phyloP scores from a whole-genome alignment of 2,888 invertebrate genomes.

The Blastobasis lacticolella region DNA sequence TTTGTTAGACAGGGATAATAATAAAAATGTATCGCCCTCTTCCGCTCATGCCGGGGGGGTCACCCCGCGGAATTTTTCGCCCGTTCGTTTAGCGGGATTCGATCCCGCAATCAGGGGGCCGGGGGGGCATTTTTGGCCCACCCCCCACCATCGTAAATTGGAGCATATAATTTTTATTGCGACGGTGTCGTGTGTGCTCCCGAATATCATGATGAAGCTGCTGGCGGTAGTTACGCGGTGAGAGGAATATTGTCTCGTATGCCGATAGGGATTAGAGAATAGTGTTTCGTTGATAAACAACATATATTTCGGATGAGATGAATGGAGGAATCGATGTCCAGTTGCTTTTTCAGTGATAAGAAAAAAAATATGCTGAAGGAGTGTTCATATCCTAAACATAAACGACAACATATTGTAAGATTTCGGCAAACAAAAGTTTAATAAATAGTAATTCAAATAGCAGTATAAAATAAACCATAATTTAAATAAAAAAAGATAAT shows the following conservation, averaged over 20 bases:
- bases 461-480: no score
- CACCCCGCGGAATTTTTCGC: conserved; percentile 18
- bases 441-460: no score
- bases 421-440: no score
- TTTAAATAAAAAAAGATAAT: no score
- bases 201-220: not conserved
- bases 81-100: conserved; percentile 25
- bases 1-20: conserved; percentile 26
- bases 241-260: no score
- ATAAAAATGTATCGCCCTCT: conserved; percentile 24
- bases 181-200: conserved; percentile 44
- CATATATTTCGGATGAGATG: not conserved
- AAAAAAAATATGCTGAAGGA: no score
- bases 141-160: conserved; percentile 60
- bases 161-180: conserved; percentile 75
- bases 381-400: no score
- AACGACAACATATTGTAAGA: no score
- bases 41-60: not conserved
- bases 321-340: not conserved
- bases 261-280: not conserved
- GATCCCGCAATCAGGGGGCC: conserved; percentile 29
- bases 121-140: conserved; percentile 55
- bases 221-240: no score
- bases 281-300: not conserved
- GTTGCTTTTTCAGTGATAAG: no score